phyloP scores from a whole-genome alignment of 2,888 invertebrate species.

The Onchidella celtica region DNA sequence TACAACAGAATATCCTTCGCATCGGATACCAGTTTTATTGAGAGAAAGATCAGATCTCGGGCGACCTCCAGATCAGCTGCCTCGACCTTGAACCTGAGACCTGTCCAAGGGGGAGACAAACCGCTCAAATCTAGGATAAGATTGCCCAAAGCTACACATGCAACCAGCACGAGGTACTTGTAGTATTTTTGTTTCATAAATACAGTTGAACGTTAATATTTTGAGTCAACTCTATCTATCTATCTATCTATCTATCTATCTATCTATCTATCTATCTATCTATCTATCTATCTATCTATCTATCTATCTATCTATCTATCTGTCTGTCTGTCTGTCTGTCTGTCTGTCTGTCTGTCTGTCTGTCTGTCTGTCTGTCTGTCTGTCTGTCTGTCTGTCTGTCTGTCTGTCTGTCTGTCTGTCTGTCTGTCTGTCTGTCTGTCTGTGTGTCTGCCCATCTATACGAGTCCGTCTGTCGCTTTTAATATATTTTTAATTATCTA shows the following conservation, averaged over 20 bases:
- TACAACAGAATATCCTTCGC: constrained; percentile 31
- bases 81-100: constrained; percentile 13
- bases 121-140: neutral
- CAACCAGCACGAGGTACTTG: neutral
- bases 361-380: too few relatives aligned
- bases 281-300: constrained; percentile 1
- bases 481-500: too few relatives aligned
- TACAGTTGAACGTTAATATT: neutral
- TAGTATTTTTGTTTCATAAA: too few relatives aligned
- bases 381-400: too few relatives aligned
- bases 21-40: neutral
- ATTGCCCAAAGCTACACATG: constrained; percentile 1
- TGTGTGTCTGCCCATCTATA: too few relatives aligned
- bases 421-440: too few relatives aligned
- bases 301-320: too few relatives aligned
- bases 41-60: neutral
- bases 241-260: constrained; percentile 1
- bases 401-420: too few relatives aligned
- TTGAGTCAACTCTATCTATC: too few relatives aligned
- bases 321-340: too few relatives aligned
- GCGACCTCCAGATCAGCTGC: neutral
- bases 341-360: too few relatives aligned
- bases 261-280: constrained; percentile 1
- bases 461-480: too few relatives aligned
- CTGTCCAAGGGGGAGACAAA: neutral